These are phyloP conservation scores for Tipula vernalis DNA, from an alignment of 2,888 invertebrate genomes.

Conservation along the genomic window DNA sequence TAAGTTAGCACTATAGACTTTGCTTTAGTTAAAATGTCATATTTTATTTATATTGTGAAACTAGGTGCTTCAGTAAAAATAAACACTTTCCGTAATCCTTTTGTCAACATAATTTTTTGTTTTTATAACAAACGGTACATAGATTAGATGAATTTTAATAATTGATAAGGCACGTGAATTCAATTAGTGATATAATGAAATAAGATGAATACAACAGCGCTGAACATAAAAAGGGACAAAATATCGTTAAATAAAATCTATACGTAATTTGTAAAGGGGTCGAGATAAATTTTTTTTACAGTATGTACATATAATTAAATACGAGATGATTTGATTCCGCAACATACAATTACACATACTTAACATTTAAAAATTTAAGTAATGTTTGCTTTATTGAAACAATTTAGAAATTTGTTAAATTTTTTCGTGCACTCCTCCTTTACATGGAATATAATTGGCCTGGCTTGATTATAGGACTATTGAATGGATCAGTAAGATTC, in stretches of 20 bases:
- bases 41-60: neutral
- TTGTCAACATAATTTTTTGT: neutral
- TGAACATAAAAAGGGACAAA: neutral
- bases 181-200: slow-evolving; percentile 4
- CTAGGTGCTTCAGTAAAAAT: neutral
- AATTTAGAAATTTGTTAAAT: too few relatives aligned
- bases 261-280: neutral
- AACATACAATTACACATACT: neutral
- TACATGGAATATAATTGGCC: too few relatives aligned
- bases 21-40: neutral
- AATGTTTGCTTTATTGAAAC: too few relatives aligned
- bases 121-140: neutral
- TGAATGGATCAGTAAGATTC: too few relatives aligned
- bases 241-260: neutral
- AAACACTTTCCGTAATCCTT: neutral
- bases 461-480: too few relatives aligned
- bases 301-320: neutral
- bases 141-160: neutral
- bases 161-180: slow-evolving; percentile 6
- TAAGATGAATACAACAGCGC: neutral
- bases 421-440: too few relatives aligned
- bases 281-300: neutral
- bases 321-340: neutral
- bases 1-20: neutral
- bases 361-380: neutral